Evolutionary conservation across 2,888 invertebrate species (phyloP).

Genomic region (Andrena trimmerana): DNA sequence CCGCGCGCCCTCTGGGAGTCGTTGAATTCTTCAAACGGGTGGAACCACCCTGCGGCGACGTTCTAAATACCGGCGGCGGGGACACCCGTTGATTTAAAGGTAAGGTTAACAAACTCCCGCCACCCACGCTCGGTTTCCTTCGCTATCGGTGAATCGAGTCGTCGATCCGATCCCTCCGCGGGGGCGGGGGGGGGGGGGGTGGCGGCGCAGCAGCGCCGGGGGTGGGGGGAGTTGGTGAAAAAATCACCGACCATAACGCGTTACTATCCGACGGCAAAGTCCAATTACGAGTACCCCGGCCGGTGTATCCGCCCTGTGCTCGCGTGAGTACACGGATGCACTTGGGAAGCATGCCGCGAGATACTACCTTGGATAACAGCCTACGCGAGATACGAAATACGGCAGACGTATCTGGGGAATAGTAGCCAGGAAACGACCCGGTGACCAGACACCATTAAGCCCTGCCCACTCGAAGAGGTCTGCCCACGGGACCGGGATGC

Average conservation of each 20-base stretch:
- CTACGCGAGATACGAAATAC: slow-evolving; percentile 56
- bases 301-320: slow-evolving; percentile 33
- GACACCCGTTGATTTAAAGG: slow-evolving; percentile 23
- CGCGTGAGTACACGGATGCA: slow-evolving; percentile 48
- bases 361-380: slow-evolving; percentile 56
- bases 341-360: slow-evolving; percentile 49
- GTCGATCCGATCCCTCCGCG: background rate
- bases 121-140: slow-evolving; percentile 19
- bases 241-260: slow-evolving; percentile 56
- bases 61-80: slow-evolving; percentile 9
- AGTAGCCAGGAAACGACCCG: slow-evolving; percentile 63
- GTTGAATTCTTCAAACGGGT: slow-evolving; percentile 5
- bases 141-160: slow-evolving; percentile 18
- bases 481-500: slow-evolving; percentile 59
- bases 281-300: slow-evolving; percentile 47
- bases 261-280: slow-evolving; percentile 48
- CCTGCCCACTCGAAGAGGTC: slow-evolving; percentile 58
- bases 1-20: background rate
- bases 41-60: background rate
- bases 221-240: background rate
- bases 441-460: slow-evolving; percentile 67
- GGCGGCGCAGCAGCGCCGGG: background rate
- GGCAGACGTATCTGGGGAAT: slow-evolving; percentile 54
- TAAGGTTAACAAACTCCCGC: slow-evolving; percentile 4
- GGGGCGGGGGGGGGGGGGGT: background rate